phyloP scores from a whole-genome alignment of 2,797 vertebrate genomes.

The Bovichtus variegatus region DNA sequence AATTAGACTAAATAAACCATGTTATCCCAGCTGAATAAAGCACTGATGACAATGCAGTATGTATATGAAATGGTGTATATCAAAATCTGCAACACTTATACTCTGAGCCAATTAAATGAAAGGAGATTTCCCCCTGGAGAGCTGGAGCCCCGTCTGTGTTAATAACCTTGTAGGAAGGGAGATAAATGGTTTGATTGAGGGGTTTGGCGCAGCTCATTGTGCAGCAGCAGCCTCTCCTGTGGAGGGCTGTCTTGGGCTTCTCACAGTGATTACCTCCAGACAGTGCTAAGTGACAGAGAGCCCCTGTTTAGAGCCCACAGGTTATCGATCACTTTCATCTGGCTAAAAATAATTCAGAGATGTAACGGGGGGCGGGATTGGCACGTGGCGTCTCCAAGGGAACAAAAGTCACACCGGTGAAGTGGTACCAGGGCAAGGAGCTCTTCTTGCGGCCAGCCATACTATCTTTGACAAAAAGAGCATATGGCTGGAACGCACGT shows the following conservation, averaged over 20 bases:
- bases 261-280: slow-evolving; percentile 70
- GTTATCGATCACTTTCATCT: slow-evolving; percentile 83
- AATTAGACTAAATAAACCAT: slow-evolving; percentile 24
- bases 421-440: slow-evolving; percentile 80
- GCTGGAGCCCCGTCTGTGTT: slow-evolving; percentile 42
- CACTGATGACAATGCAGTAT: slow-evolving; percentile 34
- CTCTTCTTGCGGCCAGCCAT: slow-evolving; percentile 79
- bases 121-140: slow-evolving; percentile 35
- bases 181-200: slow-evolving; percentile 63
- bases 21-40: slow-evolving; percentile 28
- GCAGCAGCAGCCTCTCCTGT: slow-evolving; percentile 69
- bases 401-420: slow-evolving; percentile 83
- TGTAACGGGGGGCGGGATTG: slow-evolving; percentile 42
- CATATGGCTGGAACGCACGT: slow-evolving; percentile 76
- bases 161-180: slow-evolving; percentile 62
- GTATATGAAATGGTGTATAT: slow-evolving; percentile 10
- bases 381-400: slow-evolving; percentile 78
- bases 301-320: slow-evolving; percentile 64
- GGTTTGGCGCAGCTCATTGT: slow-evolving; percentile 58
- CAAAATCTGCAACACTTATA: slow-evolving; percentile 31
- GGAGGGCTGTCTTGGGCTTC: slow-evolving; percentile 67
- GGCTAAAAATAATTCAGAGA: slow-evolving; percentile 82
- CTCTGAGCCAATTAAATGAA: slow-evolving; percentile 51
- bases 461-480: slow-evolving; percentile 76
- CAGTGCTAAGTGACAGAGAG: slow-evolving; percentile 57